phyloP scores from a whole-genome alignment of 92 coral and sea anemone genomes.

The Isaurus tuberculatus region DNA sequence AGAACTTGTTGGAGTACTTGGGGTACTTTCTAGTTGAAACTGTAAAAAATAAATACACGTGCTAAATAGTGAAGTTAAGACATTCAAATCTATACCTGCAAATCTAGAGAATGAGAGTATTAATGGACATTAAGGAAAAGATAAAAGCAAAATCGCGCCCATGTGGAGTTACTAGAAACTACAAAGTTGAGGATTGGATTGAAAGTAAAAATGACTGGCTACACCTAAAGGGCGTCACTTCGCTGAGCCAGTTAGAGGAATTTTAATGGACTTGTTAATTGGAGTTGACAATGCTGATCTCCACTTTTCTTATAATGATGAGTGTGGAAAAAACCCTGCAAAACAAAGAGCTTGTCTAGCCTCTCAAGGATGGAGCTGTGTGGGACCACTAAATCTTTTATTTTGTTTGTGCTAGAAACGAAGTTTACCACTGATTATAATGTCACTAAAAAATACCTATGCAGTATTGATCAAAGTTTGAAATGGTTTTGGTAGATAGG shows the following conservation, averaged over 20 bases:
- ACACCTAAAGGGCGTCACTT: conserved; percentile 64
- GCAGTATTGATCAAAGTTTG: conserved; percentile 59
- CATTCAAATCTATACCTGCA: conserved; percentile 67
- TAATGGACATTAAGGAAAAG: conserved; percentile 52
- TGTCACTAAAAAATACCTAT: background rate
- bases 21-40: too few relatives aligned
- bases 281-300: conserved; percentile 67
- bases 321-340: conserved; percentile 50
- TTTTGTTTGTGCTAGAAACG: conserved; percentile 14
- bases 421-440: background rate
- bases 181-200: conserved; percentile 67
- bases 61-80: conserved; percentile 61
- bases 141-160: background rate
- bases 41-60: conserved; percentile 71
- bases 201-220: conserved; percentile 58
- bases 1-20: too few relatives aligned
- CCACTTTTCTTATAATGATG: conserved; percentile 62
- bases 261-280: conserved; percentile 60
- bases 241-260: conserved; percentile 66
- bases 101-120: conserved; percentile 61
- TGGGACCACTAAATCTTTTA: conserved; percentile 53
- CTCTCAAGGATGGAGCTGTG: conserved; percentile 76
- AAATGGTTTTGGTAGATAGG: conserved; percentile 71
- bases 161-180: conserved; percentile 38
- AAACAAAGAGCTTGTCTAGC: conserved; percentile 67